phyloP scores from a whole-genome alignment of 2,888 invertebrate genomes.

The Colostygia pectinataria region DNA sequence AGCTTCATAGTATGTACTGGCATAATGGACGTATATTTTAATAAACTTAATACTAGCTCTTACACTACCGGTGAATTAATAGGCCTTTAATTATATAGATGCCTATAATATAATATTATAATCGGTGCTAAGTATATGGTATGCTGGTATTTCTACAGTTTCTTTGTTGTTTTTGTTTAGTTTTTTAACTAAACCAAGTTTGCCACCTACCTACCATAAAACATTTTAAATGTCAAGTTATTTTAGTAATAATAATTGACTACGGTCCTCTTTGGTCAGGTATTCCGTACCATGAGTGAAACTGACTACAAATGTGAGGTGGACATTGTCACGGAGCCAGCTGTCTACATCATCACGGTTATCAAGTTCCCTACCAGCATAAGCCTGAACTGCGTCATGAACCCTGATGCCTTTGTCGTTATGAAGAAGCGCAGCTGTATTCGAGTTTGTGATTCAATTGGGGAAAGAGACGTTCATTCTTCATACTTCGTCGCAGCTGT shows the following conservation, averaged over 20 bases:
- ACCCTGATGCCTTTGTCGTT: conserved; percentile 56
- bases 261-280: conserved; percentile 48
- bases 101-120: too few relatives aligned
- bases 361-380: conserved; percentile 60
- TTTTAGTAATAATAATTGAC: too few relatives aligned
- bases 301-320: conserved; percentile 64
- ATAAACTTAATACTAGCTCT: too few relatives aligned
- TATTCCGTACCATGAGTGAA: conserved; percentile 58
- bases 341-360: conserved; percentile 50
- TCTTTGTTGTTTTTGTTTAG: too few relatives aligned
- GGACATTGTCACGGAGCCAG: conserved; percentile 54
- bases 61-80: too few relatives aligned
- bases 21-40: too few relatives aligned
- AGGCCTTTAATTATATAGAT: too few relatives aligned
- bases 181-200: not conserved
- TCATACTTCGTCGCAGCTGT: conserved; percentile 54
- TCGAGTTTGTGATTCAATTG: conserved; percentile 54
- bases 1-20: too few relatives aligned
- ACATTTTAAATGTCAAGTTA: too few relatives aligned
- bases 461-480: conserved; percentile 35
- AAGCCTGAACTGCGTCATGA: conserved; percentile 50
- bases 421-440: conserved; percentile 52
- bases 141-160: too few relatives aligned
- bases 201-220: too few relatives aligned
- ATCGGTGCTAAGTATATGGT: too few relatives aligned